Evolutionary conservation across 2,888 invertebrate species (phyloP).

Genomic region (Clitarchus hookeri): DNA sequence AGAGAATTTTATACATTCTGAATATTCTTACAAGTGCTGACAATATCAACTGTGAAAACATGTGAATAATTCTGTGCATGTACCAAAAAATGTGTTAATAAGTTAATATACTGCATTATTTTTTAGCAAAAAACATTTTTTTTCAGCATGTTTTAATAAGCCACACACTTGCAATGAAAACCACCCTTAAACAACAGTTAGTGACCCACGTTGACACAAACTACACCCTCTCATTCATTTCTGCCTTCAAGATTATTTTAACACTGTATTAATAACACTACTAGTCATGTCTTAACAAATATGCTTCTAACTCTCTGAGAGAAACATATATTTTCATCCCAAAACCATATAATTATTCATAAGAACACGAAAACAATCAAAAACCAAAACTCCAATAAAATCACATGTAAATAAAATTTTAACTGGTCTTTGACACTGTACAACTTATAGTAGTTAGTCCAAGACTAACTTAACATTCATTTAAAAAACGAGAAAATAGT

Average conservation of each 20-base stretch:
- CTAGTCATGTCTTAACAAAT: constrained; percentile 35
- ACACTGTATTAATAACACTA: constrained; percentile 35
- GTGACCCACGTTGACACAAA: constrained; percentile 32
- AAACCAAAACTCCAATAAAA: constrained; percentile 35
- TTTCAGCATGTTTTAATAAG: constrained; percentile 33
- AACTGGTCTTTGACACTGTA: constrained; percentile 25
- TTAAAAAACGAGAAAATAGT: constrained; percentile 7
- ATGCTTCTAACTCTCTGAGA: constrained; percentile 32
- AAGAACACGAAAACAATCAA: constrained; percentile 34
- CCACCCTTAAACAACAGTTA: constrained; percentile 38
- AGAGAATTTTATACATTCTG: not conserved
- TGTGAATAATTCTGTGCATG: constrained; percentile 30
- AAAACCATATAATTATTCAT: constrained; percentile 38
- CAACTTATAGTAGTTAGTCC: constrained; percentile 23
- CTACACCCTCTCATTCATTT: constrained; percentile 25
- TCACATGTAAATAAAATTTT: constrained; percentile 28
- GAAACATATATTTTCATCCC: constrained; percentile 36
- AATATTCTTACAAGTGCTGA: not conserved
- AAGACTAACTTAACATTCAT: constrained; percentile 16
- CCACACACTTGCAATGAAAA: constrained; percentile 38
- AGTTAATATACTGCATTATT: constrained; percentile 24
- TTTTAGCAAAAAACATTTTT: constrained; percentile 22
- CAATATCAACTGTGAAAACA: not conserved
- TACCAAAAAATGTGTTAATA: constrained; percentile 23
- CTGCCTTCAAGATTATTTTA: constrained; percentile 23